Evolutionary conservation across 2,888 invertebrate genomes (phyloP).

Genomic region (Mystacides longicornis): DNA sequence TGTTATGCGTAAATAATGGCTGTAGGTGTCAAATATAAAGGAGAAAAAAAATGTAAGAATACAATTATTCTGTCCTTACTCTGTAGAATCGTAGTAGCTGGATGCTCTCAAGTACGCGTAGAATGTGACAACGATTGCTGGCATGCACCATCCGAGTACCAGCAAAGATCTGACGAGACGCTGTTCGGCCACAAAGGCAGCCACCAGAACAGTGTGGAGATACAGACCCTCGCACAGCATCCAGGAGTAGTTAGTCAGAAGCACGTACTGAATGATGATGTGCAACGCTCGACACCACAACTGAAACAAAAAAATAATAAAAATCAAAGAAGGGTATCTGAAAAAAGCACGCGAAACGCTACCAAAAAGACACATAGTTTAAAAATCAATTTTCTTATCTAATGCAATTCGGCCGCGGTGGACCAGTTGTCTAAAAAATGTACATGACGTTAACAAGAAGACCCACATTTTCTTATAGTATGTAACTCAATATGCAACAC

Average conservation of each 20-base stretch:
- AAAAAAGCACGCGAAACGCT: too few relatives aligned
- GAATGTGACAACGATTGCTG: slow-evolving; percentile 57
- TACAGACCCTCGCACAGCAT: slow-evolving; percentile 95
- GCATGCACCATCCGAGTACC: slow-evolving; percentile 78
- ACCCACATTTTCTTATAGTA: too few relatives aligned
- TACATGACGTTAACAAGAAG: too few relatives aligned
- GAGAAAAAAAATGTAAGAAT: background rate
- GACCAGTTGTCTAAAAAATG: too few relatives aligned
- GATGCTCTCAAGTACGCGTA: slow-evolving; percentile 60
- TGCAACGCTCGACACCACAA: slow-evolving; percentile 75
- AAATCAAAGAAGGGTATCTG: too few relatives aligned
- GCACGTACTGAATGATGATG: slow-evolving; percentile 77
- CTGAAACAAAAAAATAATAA: slow-evolving; percentile 45
- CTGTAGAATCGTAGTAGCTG: slow-evolving; percentile 34
- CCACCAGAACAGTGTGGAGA: slow-evolving; percentile 86
- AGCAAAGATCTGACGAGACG: slow-evolving; percentile 76
- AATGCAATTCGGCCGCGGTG: too few relatives aligned
- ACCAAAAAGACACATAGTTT: too few relatives aligned
- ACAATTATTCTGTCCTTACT: too few relatives aligned
- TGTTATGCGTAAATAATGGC: too few relatives aligned
- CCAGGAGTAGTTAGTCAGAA: slow-evolving; percentile 92
- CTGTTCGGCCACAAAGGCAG: slow-evolving; percentile 85
- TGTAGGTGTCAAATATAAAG: background rate
- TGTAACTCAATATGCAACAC: too few relatives aligned
- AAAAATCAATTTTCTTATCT: too few relatives aligned